Base-by-base conservation (phyloP, 1,140 invertebrate species). In the Hyphantria cunea region DNA sequence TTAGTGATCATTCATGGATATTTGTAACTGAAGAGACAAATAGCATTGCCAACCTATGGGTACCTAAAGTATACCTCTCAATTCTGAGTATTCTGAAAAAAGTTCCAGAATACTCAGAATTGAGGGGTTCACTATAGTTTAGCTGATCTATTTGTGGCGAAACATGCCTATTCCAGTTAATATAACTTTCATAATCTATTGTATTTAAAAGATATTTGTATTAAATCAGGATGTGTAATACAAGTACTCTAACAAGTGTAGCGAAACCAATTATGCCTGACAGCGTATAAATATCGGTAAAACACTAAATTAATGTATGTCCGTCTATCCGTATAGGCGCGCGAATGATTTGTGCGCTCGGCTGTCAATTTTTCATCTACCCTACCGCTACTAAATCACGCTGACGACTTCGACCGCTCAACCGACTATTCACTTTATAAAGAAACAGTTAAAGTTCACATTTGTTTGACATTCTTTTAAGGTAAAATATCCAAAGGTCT, bases 301-400 rank as follows among this genome's bases (percentile, higher is more conserved):
- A 53, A 53, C 59, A 45, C 49, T 54, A 62, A 53, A 62, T 62
- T 62, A 62, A 34, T 37, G 56, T 59, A 34, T 39, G 47, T 47
- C 50, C 45, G 67, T 69, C 67, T 56, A 69, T 68, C 66, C 37
- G 48, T 61, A 51, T 54, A 62, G 59, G 59, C 59, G 59, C 59
- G 31, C 11, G 9, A n/a, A 53, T 62, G 59, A 62, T 62, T 62
- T 62, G 59, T 62, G 59, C 49, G 13, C 15, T 32, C 15, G 33
- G 6, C 50, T 41, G 34, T 47, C 59, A 47, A 62, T 62, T 62
- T 62, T 62, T 62, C 59, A 62, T 62, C 59, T 31, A 47, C 31
- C 42, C 59, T 62, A 39, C 49, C 50, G 48, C 8, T 17, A 53
- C 59, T 62, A 62, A 62, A 62, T 62, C 59, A 62, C 59, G 59